Percentiles rank a stretch among this genome's conserved stretches.
phyloP scores from a whole-genome alignment of 2,113 vertebrate species.

The Hyperopisus bebe region DNA sequence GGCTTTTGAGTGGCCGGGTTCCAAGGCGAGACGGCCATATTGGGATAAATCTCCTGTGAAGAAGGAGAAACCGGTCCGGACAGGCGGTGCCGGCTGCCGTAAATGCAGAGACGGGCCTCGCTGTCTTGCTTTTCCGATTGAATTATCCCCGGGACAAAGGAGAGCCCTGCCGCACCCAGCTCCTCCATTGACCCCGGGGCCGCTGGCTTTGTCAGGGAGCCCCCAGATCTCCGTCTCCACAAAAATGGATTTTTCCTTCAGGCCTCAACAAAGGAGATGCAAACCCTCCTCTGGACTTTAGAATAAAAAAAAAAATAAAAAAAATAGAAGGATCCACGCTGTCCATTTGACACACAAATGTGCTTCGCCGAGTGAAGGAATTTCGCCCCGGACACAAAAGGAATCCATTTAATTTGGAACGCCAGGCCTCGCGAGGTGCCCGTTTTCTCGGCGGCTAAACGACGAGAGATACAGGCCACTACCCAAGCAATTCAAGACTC shows the following conservation, averaged over 20 bases:
- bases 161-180: constrained; percentile 55
- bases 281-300: constrained; percentile 47
- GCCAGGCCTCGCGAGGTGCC: not conserved
- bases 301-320: constrained; percentile 53
- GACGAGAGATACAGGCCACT: not conserved
- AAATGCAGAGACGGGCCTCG: constrained; percentile 51
- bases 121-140: constrained; percentile 61
- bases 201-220: constrained; percentile 47
- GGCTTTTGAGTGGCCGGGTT: constrained; percentile 45
- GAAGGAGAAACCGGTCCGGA: constrained; percentile 50
- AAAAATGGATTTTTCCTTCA: constrained; percentile 61
- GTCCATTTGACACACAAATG: constrained; percentile 30
- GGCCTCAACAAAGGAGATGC: constrained; percentile 55
- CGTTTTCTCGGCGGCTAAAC: not conserved
- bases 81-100: constrained; percentile 49
- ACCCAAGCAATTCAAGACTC: constrained; percentile 10
- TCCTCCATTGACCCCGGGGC: constrained; percentile 63
- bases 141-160: constrained; percentile 62
- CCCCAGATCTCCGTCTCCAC: constrained; percentile 57
- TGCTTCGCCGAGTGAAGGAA: constrained; percentile 37
- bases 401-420: constrained; percentile 11
- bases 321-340: constrained; percentile 43
- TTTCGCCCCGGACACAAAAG: constrained; percentile 45
- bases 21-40: constrained; percentile 39
- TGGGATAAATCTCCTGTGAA: constrained; percentile 49